phyloP scores from a whole-genome alignment of 2,113 vertebrate genomes.

The Amblyornis subalaris region DNA sequence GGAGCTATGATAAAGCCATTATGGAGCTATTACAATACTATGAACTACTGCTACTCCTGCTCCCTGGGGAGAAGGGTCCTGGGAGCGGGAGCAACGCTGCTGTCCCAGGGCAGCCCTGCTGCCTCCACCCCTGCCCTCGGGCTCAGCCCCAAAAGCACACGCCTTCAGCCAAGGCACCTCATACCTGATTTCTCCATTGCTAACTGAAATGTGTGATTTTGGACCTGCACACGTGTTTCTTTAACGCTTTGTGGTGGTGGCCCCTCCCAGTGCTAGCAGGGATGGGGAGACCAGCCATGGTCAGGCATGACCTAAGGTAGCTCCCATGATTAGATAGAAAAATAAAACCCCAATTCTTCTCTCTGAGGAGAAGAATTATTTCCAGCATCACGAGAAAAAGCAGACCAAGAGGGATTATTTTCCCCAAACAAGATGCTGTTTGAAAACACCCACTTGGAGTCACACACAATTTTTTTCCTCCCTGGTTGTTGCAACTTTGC shows the following conservation, averaged over 20 bases:
- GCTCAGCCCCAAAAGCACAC: background rate
- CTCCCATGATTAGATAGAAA: background rate
- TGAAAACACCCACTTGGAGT: constrained; percentile 45
- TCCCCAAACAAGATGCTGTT: constrained; percentile 36
- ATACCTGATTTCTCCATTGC: background rate
- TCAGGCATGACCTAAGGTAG: accelerated
- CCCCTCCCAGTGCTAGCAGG: background rate
- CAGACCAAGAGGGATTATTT: constrained; percentile 17
- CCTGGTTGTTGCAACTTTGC: background rate
- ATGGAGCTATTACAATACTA: background rate
- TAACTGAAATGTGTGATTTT: background rate
- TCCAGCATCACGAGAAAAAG: background rate
- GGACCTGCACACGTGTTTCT: background rate
- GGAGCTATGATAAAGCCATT: background rate
- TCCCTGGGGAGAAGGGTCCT: background rate
- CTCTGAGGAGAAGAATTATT: background rate
- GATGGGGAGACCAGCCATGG: background rate
- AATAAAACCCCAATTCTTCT: background rate
- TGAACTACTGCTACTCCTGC: background rate
- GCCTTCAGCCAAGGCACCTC: background rate
- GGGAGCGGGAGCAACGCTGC: accelerated
- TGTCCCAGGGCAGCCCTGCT: background rate
- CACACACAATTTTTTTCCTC: background rate
- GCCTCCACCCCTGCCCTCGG: background rate
- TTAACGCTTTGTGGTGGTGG: background rate